These are phyloP conservation scores for Caenorhabditis virilis DNA, from an alignment of 2,888 invertebrate genomes.

Conservation along the genomic window DNA sequence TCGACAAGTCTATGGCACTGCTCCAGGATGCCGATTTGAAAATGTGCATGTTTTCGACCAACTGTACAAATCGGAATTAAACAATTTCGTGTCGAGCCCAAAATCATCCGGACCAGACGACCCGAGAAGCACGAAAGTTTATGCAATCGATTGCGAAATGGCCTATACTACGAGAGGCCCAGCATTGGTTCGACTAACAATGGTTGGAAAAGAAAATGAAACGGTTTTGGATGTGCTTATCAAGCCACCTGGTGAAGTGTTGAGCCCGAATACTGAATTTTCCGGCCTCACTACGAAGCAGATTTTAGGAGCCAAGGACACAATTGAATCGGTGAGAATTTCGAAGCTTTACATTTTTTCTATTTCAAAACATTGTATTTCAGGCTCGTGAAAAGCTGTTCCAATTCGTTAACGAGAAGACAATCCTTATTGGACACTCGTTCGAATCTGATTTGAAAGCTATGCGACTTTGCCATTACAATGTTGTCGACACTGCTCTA, in stretches of 20 bases:
- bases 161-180: slow-evolving; percentile 62
- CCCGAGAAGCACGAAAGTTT: slow-evolving; percentile 70
- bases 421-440: slow-evolving; percentile 94
- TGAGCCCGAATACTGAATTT: slow-evolving; percentile 89
- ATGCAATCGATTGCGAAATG: slow-evolving; percentile 89
- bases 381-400: slow-evolving; percentile 81
- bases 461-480: slow-evolving; percentile 77
- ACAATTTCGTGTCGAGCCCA: slow-evolving; percentile 54
- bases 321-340: slow-evolving; percentile 36
- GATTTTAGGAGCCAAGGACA: slow-evolving; percentile 80
- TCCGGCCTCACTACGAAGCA: slow-evolving; percentile 90
- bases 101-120: slow-evolving; percentile 45
- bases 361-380: slow-evolving; percentile 16
- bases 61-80: slow-evolving; percentile 42
- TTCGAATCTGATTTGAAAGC: slow-evolving; percentile 94
- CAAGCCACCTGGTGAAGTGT: slow-evolving; percentile 78
- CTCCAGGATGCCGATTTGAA: slow-evolving; percentile 76
- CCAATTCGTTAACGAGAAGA: slow-evolving; percentile 84
- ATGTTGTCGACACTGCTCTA: slow-evolving; percentile 89
- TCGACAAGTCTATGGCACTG: neutral
- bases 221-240: slow-evolving; percentile 86
- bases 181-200: slow-evolving; percentile 58
- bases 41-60: slow-evolving; percentile 69
- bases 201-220: slow-evolving; percentile 71
- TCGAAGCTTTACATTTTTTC: neutral